A percentile compares a stretch with the other conserved stretches of the same genome.
Conservation (phyloP, 2,888 invertebrate genomes). For the Synergus umbraculus region DNA sequence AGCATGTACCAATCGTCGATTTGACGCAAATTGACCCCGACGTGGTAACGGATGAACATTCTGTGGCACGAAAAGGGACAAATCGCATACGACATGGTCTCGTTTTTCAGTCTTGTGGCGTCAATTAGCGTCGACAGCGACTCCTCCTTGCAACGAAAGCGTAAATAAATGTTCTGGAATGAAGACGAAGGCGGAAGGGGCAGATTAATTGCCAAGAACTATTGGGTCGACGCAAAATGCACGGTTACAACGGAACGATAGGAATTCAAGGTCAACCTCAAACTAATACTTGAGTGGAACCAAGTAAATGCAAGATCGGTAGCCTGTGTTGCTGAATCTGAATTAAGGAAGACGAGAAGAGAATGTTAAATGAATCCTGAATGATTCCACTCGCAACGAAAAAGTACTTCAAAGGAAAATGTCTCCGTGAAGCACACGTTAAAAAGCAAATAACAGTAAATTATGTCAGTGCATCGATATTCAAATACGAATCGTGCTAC, state of each 20-base stretch:
- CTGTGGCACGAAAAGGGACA: slow-evolving; percentile 55
- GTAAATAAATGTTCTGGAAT: slow-evolving; percentile 47
- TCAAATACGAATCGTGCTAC: not conserved
- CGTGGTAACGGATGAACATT: slow-evolving; percentile 49
- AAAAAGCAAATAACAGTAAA: too few relatives aligned
- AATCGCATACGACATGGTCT: slow-evolving; percentile 53
- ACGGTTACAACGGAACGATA: not conserved
- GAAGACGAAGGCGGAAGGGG: not conserved
- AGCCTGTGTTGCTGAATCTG: not conserved
- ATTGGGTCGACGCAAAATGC: not conserved
- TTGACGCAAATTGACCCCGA: slow-evolving; percentile 53
- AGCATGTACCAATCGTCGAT: not conserved
- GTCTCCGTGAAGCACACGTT: too few relatives aligned
- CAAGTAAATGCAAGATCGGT: too few relatives aligned
- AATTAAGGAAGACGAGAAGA: not conserved
- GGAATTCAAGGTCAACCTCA: not conserved
- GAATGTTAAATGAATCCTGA: not conserved
- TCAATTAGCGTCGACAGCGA: slow-evolving; percentile 60
- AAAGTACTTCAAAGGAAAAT: too few relatives aligned
- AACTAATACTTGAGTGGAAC: not conserved
- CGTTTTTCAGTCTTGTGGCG: slow-evolving; percentile 47
- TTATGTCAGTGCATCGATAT: not conserved
- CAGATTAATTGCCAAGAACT: not conserved
- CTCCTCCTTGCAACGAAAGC: slow-evolving; percentile 49
- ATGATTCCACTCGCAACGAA: too few relatives aligned